Evolutionary conservation across 2,888 invertebrate species (phyloP).

Genomic region (Hyalella azteca): DNA sequence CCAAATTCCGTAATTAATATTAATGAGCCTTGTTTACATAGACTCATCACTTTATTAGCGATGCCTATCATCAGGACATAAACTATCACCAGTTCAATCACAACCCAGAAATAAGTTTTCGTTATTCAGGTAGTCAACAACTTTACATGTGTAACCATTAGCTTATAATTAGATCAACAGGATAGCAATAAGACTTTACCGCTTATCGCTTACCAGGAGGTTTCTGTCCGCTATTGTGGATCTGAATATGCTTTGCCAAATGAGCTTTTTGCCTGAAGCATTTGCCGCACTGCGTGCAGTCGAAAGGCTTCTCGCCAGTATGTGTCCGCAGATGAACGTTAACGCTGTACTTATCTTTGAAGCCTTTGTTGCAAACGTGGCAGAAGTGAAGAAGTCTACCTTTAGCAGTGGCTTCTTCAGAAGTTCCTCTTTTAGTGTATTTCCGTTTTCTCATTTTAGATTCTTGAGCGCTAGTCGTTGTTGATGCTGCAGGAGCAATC

Average conservation of each 20-base stretch:
- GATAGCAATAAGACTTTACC: neutral
- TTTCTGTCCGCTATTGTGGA: constrained; percentile 68
- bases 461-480: constrained; percentile 39
- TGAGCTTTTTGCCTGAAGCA: constrained; percentile 87
- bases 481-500: constrained; percentile 48
- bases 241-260: constrained; percentile 90
- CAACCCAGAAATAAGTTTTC: neutral
- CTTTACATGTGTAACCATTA: neutral
- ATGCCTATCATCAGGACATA: too few species aligned
- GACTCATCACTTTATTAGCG: too few species aligned
- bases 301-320: constrained; percentile 97
- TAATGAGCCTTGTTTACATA: too few species aligned
- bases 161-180: constrained; percentile 1
- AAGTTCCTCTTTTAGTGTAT: constrained; percentile 55
- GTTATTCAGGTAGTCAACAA: constrained; percentile 31
- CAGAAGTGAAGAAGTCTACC: constrained; percentile 81
- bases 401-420: constrained; percentile 53
- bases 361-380: constrained; percentile 90
- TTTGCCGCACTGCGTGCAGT: constrained; percentile 91
- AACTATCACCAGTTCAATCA: too few species aligned
- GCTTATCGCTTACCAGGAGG: constrained; percentile 58
- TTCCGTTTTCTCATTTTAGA: constrained; percentile 56
- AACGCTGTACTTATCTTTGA: constrained; percentile 95
- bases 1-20: too few species aligned
- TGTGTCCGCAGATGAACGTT: constrained; percentile 98